Base-by-base conservation (phyloP, 2,888 invertebrate species). In the Marasmarcha lunaedactyla region DNA sequence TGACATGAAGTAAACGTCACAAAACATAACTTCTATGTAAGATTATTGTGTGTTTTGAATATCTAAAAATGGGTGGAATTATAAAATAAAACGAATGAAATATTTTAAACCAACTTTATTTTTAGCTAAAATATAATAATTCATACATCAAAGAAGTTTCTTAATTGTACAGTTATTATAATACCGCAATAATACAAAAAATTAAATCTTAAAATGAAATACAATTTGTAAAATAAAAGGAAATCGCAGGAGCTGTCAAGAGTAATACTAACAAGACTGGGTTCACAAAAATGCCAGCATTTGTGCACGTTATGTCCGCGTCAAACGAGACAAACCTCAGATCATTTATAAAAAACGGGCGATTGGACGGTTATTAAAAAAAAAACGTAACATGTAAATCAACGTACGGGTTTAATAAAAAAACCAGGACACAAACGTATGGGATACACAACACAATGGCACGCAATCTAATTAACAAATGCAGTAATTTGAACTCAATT, bases 121-220 rank as follows among this genome's bases (percentile, higher is more conserved):
- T 79, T 79, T 83, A 83, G 81, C 83, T 83, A 83, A 81, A 81
- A 83, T 81, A 81, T 83, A 81, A 79, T 81, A 78, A 81, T 83
- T 67, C 79, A 81, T 81, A 83, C 81, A 81, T 81, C 77, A 78
- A 81, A 77, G 78, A 76, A 79, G 79, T 68, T 69, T 51, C 68
- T 69, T 77, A 79, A 71, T 62, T 70, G 69, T 71, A 77, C 63
- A 64, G 63, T 74, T 67, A 68, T 71, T 71, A 72, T 76, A 79
- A 73, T 68, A 62, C 61, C 56, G 63, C 59, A 71, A 71, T 69
- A 68, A 51, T 60, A 69, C 69, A 57, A 47, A 47, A 20, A 20
- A 7, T 5, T 51, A 56, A 51, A 41, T 45, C 49, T 46, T 47
- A 46, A 57, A 50, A 45, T 42, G 43, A 42, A 52, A 47, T 42